phyloP scores from a whole-genome alignment of 2,797 vertebrate species.

The Sciaenops ocellatus region DNA sequence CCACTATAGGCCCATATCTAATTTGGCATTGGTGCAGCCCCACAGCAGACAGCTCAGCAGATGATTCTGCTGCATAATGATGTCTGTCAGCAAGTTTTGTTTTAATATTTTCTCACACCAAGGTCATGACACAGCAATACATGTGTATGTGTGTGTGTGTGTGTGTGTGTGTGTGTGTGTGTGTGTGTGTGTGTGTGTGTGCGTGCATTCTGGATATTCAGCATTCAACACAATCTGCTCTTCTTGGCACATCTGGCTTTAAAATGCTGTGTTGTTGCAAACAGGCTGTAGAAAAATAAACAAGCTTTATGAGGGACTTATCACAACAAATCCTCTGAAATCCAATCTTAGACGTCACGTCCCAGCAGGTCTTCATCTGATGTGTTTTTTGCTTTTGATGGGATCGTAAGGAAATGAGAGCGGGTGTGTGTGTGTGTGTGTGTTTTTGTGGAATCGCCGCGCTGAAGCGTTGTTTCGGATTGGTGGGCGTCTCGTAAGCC shows the following conservation, averaged over 20 bases:
- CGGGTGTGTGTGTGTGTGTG: background rate
- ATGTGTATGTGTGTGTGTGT: conserved; percentile 2
- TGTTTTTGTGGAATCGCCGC: background rate
- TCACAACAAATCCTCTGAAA: conserved; percentile 76
- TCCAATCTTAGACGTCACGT: conserved; percentile 68
- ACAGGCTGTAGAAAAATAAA: conserved; percentile 64
- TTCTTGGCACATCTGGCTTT: conserved; percentile 56
- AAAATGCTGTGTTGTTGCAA: conserved; percentile 60
- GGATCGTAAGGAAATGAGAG: conserved; percentile 9
- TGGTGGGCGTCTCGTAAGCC: background rate
- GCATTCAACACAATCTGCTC: conserved; percentile 53
- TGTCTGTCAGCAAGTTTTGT: conserved; percentile 30
- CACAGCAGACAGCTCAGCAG: background rate
- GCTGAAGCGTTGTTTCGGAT: background rate
- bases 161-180: conserved; percentile 1
- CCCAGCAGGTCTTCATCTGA: conserved; percentile 50
- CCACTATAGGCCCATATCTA: conserved; percentile 12
- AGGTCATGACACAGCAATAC: conserved; percentile 44
- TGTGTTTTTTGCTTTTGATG: conserved; percentile 52
- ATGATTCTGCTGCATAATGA: conserved; percentile 17
- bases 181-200: conserved; percentile 10
- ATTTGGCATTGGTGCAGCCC: background rate
- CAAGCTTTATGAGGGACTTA: conserved; percentile 70
- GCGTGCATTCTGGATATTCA: conserved; percentile 27
- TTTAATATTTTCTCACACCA: conserved; percentile 46